Conservation (phyloP, 2,888 invertebrate species). For the Macrophya annulata region DNA sequence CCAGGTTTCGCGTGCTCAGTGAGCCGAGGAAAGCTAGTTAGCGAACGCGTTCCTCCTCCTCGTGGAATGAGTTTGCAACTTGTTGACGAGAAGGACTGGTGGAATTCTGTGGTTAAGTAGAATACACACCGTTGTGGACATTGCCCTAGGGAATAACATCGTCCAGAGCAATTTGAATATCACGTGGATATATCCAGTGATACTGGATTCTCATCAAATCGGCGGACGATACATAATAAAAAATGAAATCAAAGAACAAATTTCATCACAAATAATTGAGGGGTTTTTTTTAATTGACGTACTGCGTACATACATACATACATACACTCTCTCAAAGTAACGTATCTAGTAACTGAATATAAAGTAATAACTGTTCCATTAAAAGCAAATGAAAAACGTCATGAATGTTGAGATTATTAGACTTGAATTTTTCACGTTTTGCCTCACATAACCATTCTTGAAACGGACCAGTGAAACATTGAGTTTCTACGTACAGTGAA, state of each 20-base stretch:
- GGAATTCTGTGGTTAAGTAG: conserved; percentile 31
- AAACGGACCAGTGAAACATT: background rate
- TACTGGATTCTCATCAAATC: background rate
- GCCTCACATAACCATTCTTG: background rate
- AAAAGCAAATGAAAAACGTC: background rate
- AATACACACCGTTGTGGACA: background rate
- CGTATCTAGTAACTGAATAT: background rate
- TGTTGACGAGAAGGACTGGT: conserved; percentile 41
- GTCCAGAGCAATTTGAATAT: background rate
- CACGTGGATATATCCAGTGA: background rate
- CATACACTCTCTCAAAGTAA: too few species aligned
- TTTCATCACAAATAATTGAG: background rate
- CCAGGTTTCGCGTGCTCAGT: conserved; percentile 64
- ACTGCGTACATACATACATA: too few species aligned
- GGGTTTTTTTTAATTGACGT: too few species aligned
- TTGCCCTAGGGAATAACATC: background rate
- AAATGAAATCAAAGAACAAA: background rate
- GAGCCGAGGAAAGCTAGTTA: conserved; percentile 55
- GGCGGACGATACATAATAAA: background rate
- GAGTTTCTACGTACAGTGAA: too few species aligned
- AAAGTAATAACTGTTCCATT: background rate
- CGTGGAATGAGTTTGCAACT: conserved; percentile 53
- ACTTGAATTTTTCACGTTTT: background rate
- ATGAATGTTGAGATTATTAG: background rate
- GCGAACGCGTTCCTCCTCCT: conserved; percentile 40